Evolutionary conservation across 2,113 vertebrate species (phyloP).

Genomic region (Psittacula cyanocephala): DNA sequence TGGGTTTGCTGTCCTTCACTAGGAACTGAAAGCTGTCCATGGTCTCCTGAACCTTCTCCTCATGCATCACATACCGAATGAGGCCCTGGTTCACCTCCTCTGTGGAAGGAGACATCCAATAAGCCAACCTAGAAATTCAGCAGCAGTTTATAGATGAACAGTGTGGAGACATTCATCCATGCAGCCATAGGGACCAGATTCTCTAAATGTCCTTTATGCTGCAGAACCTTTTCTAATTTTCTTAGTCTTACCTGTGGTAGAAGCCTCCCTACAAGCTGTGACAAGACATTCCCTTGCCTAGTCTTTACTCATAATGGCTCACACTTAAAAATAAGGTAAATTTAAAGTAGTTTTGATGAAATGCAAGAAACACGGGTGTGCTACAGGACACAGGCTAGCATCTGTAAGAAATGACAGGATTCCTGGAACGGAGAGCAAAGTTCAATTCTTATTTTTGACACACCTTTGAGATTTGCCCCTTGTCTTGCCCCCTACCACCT

Average conservation of each 20-base stretch:
- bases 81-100: conserved; percentile 93
- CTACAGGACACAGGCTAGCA: neutral
- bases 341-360: neutral
- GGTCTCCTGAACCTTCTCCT: conserved; percentile 82
- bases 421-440: neutral
- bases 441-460: neutral
- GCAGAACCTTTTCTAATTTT: neutral
- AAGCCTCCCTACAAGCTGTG: neutral
- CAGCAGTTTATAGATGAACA: fast-evolving
- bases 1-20: conserved; percentile 94
- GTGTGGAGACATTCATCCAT: fast-evolving
- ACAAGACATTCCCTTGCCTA: neutral
- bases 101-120: conserved; percentile 36
- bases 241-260: neutral
- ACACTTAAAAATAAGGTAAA: neutral
- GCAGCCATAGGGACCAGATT: fast-evolving
- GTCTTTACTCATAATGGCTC: neutral
- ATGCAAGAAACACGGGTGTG: neutral
- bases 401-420: fast-evolving
- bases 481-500: neutral
- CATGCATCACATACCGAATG: conserved; percentile 84
- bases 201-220: neutral
- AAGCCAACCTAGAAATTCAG: neutral
- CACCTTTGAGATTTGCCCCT: neutral
- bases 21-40: conserved; percentile 92